Evolutionary conservation across 2,888 invertebrate species (phyloP), one percentile per base, ranked within the genome.

Genomic region (Synergus japonicus): DNA sequence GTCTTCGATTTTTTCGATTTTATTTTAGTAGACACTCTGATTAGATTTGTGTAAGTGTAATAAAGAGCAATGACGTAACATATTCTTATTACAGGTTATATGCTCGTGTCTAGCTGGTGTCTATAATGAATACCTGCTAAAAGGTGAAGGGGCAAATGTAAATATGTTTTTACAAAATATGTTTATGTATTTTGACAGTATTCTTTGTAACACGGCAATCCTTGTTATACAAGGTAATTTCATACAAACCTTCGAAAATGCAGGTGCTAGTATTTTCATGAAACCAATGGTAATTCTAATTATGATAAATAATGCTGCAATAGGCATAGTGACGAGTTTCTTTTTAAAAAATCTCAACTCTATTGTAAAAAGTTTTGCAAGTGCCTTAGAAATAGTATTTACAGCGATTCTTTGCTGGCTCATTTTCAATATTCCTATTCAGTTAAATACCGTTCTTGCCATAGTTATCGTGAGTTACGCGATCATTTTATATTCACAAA

Each of bases 21-120:
- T 29, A 29, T 29, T 29, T 29, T 29, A 29, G 29, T 29, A 3
- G 29, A 29, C 29, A 29, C 29, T 29, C 29, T 29, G 3, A 29
- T 29, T 3, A 37, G 18, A 41, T n/a, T 41, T n/a, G 29, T 65
- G 2, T 3, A 9, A 22, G 7, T 29, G 18, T 66, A 29, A 15
- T 15, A 29, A 46, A 15, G 7, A 15, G 44, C n/a, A n/a, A 54
- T 8, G n/a, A n/a, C 54, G 9, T 9, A n/a, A 7, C 54, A n/a
- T 54, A 54, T 54, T 9, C 9, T n/a, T 54, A 2, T 94, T 96
- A 29, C 96, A 98, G 94, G 96, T 97, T 76, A 94, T 98, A 84
- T 98, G 97, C 90, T 98, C 98, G 0, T 98, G 98, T 87, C 93
- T 98, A 81, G 98, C 98, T 0, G 98, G 98, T 8, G 98, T 98